A percentile compares a stretch with the other conserved stretches of the same genome.
These are phyloP conservation scores for Ptilodon capucinus DNA, from an alignment of 2,888 invertebrate genomes.

Conservation along the genomic window DNA sequence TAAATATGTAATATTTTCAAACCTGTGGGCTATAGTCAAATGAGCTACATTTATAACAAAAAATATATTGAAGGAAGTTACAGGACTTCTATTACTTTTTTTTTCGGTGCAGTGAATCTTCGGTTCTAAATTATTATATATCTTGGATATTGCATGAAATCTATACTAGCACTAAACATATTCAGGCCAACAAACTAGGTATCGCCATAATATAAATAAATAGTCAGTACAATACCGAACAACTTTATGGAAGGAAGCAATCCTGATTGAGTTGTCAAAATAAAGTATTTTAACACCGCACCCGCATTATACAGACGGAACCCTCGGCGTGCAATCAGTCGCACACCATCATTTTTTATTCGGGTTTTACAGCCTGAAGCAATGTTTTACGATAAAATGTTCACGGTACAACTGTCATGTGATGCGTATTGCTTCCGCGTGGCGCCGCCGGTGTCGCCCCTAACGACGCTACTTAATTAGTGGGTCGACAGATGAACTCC, in stretches of 20 bases:
- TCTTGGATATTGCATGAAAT: too few relatives aligned
- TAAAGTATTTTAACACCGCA: not conserved
- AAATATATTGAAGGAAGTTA: too few relatives aligned
- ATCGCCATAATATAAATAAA: too few relatives aligned
- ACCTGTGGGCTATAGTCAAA: too few relatives aligned
- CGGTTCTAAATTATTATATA: too few relatives aligned
- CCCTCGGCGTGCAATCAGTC: not conserved
- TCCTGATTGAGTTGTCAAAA: not conserved
- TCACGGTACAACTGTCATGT: conserved; percentile 68
- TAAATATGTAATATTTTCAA: too few relatives aligned
- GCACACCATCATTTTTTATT: conserved; percentile 39
- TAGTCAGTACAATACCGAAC: too few relatives aligned
- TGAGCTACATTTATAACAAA: too few relatives aligned
- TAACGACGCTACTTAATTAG: conserved; percentile 52
- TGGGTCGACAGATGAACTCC: conserved; percentile 35
- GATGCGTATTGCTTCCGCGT: conserved; percentile 54
- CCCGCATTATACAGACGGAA: not conserved
- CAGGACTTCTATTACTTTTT: too few relatives aligned
- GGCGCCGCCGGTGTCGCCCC: conserved; percentile 32
- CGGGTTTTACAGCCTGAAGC: conserved; percentile 55
- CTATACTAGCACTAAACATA: too few relatives aligned
- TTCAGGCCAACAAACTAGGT: too few relatives aligned
- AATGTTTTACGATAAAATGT: conserved; percentile 59
- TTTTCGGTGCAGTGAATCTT: too few relatives aligned
- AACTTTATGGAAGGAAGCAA: not conserved